phyloP scores from a whole-genome alignment of 2,888 invertebrate species.

The Sceliomorpha sp. region DNA sequence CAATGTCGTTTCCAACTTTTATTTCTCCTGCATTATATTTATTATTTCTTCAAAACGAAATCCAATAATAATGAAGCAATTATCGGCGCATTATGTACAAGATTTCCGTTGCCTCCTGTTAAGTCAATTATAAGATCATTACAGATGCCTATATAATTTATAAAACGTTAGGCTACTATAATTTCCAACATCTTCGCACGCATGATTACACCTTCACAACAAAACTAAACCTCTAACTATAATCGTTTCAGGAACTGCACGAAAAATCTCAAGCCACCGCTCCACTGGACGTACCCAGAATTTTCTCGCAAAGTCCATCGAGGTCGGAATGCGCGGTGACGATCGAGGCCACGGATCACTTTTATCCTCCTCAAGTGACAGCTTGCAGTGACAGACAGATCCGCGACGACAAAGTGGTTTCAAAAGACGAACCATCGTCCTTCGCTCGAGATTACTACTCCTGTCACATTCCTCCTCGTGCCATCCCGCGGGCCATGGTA shows the following conservation, averaged over 20 bases:
- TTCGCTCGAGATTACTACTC: constrained; percentile 12
- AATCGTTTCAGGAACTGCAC: constrained; percentile 14
- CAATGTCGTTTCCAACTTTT: too few species aligned
- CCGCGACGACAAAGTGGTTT: neutral
- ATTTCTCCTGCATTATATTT: too few species aligned
- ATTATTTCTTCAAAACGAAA: too few species aligned
- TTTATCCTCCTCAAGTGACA: constrained; percentile 3
- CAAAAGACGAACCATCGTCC: neutral
- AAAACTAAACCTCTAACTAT: too few species aligned
- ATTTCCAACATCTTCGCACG: too few species aligned
- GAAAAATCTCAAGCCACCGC: constrained; percentile 3
- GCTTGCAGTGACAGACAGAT: constrained; percentile 6
- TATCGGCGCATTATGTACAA: too few species aligned
- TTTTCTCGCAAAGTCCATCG: constrained; percentile 5
- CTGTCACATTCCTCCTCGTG: constrained; percentile 2
- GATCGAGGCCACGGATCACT: constrained; percentile 2
- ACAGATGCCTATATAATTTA: too few species aligned
- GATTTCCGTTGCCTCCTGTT: too few species aligned
- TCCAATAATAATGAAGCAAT: too few species aligned
- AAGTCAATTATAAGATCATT: too few species aligned
- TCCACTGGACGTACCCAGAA: neutral
- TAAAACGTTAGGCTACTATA: too few species aligned
- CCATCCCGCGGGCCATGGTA: constrained; percentile 2
- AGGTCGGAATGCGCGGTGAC: constrained; percentile 5
- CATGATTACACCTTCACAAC: too few species aligned